Base-by-base conservation (phyloP, 2,113 vertebrate species). In the Ellobius talpinus region DNA sequence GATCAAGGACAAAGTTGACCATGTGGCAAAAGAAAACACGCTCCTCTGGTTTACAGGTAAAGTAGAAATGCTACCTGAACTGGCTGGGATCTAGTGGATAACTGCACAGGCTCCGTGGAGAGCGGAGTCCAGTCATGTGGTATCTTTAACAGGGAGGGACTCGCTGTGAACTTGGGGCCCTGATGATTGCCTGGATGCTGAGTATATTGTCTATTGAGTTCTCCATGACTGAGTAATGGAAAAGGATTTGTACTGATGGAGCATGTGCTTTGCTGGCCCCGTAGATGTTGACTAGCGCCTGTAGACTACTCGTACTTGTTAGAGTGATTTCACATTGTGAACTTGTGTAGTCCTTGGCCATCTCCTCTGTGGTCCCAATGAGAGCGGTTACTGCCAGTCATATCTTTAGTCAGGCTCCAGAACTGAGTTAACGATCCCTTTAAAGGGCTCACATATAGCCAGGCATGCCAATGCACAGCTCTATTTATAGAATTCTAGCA, bases 21-120 rank as follows among this genome's bases (percentile, higher is more conserved):
- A 68, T 70, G 93, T 74, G 0, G 98, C 98, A 0, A 98, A 96
- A 95, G 98, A 98, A 93, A 99, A 98, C 92, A 99, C 99, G 0
- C 98, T 99, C 1, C 98, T 99, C 94, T 99, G 99, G 99, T 99
- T 99, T 96, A 98, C 99, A 89, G 99, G 99, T 99, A 97, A 97
- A 78, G 74, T 36, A 45, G 73, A 47, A 11, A 7, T 19, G 1
- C 23, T 3, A 11, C 63, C 63, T 42, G 10, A 0, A 14, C 73
- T 31, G 55, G 1, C 66, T 33, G 73, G 31, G 39, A 17, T 29
- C 39, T 65, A 24, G 65, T 21, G 39, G 76, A 45, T 17, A 47
- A 52, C 42, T 7, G 47, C 26, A 31, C 42, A 5, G 3, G 0
- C 0, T 4, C 42, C 7, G 0, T 1, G 26, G 12, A 45, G 39